A percentile compares a stretch with the other conserved stretches of the same genome.
phyloP scores from a whole-genome alignment of 2,797 vertebrate species.

The Bovichtus variegatus region DNA sequence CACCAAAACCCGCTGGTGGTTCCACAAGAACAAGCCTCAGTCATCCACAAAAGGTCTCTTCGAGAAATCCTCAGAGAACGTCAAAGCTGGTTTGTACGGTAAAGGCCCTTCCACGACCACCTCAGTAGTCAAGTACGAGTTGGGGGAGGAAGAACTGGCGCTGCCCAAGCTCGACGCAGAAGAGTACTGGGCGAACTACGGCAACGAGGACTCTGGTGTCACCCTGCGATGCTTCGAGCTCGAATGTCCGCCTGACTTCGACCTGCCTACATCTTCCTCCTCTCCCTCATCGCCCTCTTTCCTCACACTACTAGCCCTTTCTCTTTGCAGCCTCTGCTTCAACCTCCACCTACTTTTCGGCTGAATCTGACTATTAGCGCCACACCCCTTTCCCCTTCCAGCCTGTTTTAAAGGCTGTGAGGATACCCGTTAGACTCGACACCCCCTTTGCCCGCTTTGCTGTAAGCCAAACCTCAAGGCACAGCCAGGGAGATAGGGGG shows the following conservation, averaged over 20 bases:
- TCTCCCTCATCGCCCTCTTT: conserved; percentile 65
- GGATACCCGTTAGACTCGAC: conserved; percentile 71
- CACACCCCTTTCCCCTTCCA: conserved; percentile 41
- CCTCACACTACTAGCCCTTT: conserved; percentile 75
- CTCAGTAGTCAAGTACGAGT: conserved; percentile 90
- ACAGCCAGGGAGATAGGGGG: conserved; percentile 79
- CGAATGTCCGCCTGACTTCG: conserved; percentile 86
- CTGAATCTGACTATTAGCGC: conserved; percentile 75
- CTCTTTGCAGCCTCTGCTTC: conserved; percentile 66
- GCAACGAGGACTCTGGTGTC: conserved; percentile 89
- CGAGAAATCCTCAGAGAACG: conserved; percentile 85
- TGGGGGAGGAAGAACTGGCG: conserved; percentile 89
- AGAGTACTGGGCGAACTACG: conserved; percentile 92
- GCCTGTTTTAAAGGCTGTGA: conserved; percentile 83
- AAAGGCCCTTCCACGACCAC: conserved; percentile 85
- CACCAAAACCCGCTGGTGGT: conserved; percentile 87
- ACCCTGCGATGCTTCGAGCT: conserved; percentile 87
- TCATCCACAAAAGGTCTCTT: conserved; percentile 85
- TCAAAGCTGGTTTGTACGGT: conserved; percentile 83
- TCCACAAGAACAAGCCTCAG: conserved; percentile 88
- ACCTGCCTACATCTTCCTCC: conserved; percentile 79
- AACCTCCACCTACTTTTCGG: conserved; percentile 81
- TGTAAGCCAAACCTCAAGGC: conserved; percentile 69
- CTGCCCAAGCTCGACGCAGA: conserved; percentile 89
- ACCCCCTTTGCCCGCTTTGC: conserved; percentile 78